phyloP scores from a whole-genome alignment of 1,140 invertebrate species.

The Pseudomyrmex pallidus region DNA sequence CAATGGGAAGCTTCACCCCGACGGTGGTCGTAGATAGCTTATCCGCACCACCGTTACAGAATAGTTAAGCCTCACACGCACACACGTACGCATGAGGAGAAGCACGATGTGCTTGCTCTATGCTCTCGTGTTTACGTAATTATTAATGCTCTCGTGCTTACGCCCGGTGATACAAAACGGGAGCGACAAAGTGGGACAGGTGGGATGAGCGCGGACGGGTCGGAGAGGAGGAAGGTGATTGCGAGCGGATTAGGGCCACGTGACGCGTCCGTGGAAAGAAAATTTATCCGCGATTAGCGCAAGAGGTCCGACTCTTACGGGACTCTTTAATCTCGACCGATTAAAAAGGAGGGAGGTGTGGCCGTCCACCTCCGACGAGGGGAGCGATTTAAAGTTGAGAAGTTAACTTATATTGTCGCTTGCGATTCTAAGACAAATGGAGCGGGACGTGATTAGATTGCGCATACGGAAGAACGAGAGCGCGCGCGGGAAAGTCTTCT shows the following conservation, averaged over 20 bases:
- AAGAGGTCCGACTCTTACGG: neutral
- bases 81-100: neutral
- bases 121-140: constrained; percentile 57
- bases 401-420: neutral
- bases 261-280: constrained; percentile 17
- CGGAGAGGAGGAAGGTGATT: neutral
- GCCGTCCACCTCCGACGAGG: neutral
- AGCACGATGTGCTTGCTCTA: constrained; percentile 36
- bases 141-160: constrained; percentile 55
- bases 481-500: too few relatives aligned
- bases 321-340: neutral
- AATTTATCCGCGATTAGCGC: constrained; percentile 40
- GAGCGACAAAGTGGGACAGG: constrained; percentile 37
- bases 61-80: constrained; percentile 34
- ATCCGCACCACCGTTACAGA: constrained; percentile 32
- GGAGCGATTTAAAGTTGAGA: neutral
- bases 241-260: constrained; percentile 37
- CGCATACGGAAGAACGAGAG: too few relatives aligned
- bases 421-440: neutral
- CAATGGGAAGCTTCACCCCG: constrained; percentile 8
- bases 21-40: constrained; percentile 6
- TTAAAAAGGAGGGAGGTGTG: constrained; percentile 7
- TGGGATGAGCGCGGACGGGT: neutral
- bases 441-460: neutral
- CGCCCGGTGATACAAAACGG: constrained; percentile 48